Evolutionary conservation across 2,888 invertebrate species (phyloP), one percentile per base, ranked within the genome.

Genomic region (Mesopsocus fuscifrons): DNA sequence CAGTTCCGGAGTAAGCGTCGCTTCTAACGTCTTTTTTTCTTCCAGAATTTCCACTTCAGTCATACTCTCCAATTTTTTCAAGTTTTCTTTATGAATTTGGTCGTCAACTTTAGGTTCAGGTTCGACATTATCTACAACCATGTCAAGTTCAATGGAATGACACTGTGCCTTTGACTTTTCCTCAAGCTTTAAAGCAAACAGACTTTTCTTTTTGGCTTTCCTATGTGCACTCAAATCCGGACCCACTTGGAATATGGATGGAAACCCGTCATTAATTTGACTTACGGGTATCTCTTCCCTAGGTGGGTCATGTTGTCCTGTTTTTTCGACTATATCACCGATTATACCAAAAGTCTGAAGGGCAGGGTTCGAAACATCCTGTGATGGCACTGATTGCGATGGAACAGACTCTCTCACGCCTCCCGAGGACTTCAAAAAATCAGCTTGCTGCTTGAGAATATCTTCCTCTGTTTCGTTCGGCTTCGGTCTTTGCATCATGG

Each of bases 41-140:
- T 69, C 67, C 13, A 80, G 52, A 51, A 91, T 87, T 52, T 89
- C 82, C 42, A 72, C 66, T 49, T 72, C 64, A 2, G 72, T 68
- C 81, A 91, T 78, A 54, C 68, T 59, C 32, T 65, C 63, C 9
- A 92, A 55, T 44, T 71, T 61, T 50, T 68, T 61, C 1, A 78
- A 35, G 60, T 89, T 92, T 59, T 83, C 78, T 48, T 64, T 59
- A 53, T 91, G 85, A 45, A 89, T 79, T 51, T 68, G 62, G 49
- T 49, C 17, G 43, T 48, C 30, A 30, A 11, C 30, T n/a, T 30
- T 30, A 30, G n/a, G n/a, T 17, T 46, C 44, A 21, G 44, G 47
- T 47, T 34, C 20, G 42, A 34, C 6, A n/a, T 41, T 23, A 41
- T 13, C 32, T 38, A 5, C 3, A 22, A 9, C 22, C 13, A 11